Evolutionary conservation across 2,797 vertebrate genomes (phyloP).

Genomic region (Acanthurus tractus): DNA sequence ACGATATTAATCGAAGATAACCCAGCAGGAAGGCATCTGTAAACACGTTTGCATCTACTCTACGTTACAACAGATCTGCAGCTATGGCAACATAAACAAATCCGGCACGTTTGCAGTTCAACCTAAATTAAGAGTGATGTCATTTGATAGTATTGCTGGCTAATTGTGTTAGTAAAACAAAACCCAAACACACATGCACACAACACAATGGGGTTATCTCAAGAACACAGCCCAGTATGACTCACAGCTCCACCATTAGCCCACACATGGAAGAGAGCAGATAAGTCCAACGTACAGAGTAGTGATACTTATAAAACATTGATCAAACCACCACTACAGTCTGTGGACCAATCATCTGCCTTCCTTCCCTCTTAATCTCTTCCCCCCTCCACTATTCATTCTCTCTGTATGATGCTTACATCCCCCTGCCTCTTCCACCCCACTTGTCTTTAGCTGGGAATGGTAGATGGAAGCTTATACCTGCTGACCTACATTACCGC

Average conservation of each 20-base stretch:
- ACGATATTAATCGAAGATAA: neutral
- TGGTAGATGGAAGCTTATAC: constrained; percentile 61
- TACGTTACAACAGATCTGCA: constrained; percentile 13
- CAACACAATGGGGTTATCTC: constrained; percentile 69
- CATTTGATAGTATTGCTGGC: constrained; percentile 31
- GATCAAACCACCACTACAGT: constrained; percentile 57
- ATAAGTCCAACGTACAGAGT: constrained; percentile 71
- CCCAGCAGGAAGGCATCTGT: constrained; percentile 5
- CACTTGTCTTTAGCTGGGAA: constrained; percentile 58
- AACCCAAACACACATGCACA: constrained; percentile 6
- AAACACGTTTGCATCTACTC: constrained; percentile 20
- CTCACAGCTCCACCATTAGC: constrained; percentile 60
- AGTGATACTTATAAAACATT: constrained; percentile 76
- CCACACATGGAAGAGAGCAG: constrained; percentile 58
- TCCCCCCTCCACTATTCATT: constrained; percentile 29
- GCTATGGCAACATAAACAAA: constrained; percentile 51
- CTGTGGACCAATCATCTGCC: constrained; percentile 45
- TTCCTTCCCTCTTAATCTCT: constrained; percentile 13
- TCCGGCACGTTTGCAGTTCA: constrained; percentile 20
- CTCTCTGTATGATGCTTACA: constrained; percentile 27
- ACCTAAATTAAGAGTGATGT: constrained; percentile 40
- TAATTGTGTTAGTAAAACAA: constrained; percentile 37
- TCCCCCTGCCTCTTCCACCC: constrained; percentile 60
- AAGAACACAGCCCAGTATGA: constrained; percentile 56
- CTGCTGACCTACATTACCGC: constrained; percentile 73